phyloP scores from a whole-genome alignment of 64 coral and sea anemone genomes.

The Dendrophyllia cribrosa region DNA sequence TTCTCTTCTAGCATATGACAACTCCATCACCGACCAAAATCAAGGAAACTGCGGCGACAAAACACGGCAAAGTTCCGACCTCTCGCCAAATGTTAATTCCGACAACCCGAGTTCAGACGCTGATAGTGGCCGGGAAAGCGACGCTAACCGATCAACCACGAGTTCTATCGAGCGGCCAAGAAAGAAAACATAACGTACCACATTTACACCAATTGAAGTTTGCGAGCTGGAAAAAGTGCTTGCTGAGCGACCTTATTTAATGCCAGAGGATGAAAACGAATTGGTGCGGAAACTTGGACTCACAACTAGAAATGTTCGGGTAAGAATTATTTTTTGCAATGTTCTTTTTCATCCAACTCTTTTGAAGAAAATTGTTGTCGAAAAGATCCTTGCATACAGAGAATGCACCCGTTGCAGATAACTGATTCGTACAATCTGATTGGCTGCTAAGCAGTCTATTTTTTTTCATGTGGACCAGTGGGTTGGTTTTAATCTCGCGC shows the following conservation, averaged over 20 bases:
- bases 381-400: too few species aligned
- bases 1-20: too few species aligned
- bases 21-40: not conserved
- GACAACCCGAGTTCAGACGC: conserved; percentile 8
- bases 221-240: conserved; percentile 20
- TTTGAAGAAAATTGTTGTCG: too few species aligned
- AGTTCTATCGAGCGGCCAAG: not conserved
- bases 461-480: too few species aligned
- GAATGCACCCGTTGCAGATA: too few species aligned
- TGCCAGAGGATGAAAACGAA: conserved; percentile 27
- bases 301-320: conserved; percentile 14
- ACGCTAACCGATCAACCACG: not conserved
- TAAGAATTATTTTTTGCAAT: not conserved
- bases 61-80: not conserved
- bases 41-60: not conserved
- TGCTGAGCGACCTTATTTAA: conserved; percentile 4
- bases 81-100: not conserved
- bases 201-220: conserved; percentile 27
- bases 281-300: conserved; percentile 15
- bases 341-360: too few species aligned
- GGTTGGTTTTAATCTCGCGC: too few species aligned
- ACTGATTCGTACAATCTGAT: too few species aligned
- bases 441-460: too few species aligned
- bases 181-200: conserved; percentile 16
- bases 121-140: conserved; percentile 24